Evolutionary conservation across 2,113 vertebrate species (phyloP).

Genomic region (Nettapus auritus): DNA sequence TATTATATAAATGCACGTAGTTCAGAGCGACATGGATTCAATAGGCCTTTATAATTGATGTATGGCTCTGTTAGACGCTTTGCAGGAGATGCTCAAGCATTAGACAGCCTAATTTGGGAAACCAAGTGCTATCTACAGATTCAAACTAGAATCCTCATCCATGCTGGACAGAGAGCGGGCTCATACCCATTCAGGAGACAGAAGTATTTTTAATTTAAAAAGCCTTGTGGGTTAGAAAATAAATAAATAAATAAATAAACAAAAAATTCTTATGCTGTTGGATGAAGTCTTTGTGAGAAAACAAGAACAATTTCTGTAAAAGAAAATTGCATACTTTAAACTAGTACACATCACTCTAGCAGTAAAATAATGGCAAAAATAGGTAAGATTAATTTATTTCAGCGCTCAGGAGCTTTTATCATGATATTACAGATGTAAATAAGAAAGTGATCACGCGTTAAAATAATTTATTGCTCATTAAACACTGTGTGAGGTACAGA

Average conservation of each 20-base stretch:
- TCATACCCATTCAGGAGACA: background rate
- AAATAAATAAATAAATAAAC: no score
- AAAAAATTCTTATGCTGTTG: background rate
- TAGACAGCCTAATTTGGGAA: background rate
- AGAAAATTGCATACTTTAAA: background rate
- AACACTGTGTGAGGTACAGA: background rate
- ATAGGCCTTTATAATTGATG: fast-evolving
- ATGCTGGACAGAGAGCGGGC: background rate
- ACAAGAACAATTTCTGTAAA: background rate
- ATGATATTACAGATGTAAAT: background rate
- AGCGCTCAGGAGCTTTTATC: background rate
- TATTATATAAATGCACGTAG: background rate
- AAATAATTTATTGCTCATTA: background rate
- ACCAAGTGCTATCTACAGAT: background rate
- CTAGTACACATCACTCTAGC: background rate
- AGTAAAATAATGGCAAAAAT: background rate
- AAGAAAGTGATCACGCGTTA: background rate
- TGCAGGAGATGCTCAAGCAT: fast-evolving
- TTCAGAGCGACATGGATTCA: fast-evolving
- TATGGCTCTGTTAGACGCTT: background rate
- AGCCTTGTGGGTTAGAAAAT: background rate
- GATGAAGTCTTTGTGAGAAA: background rate
- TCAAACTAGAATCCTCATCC: background rate
- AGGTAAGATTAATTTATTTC: background rate
- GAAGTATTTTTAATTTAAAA: background rate